These are phyloP conservation scores for Pristionchus exspectatus DNA, from an alignment of 2,888 invertebrate genomes.

Conservation along the genomic window DNA sequence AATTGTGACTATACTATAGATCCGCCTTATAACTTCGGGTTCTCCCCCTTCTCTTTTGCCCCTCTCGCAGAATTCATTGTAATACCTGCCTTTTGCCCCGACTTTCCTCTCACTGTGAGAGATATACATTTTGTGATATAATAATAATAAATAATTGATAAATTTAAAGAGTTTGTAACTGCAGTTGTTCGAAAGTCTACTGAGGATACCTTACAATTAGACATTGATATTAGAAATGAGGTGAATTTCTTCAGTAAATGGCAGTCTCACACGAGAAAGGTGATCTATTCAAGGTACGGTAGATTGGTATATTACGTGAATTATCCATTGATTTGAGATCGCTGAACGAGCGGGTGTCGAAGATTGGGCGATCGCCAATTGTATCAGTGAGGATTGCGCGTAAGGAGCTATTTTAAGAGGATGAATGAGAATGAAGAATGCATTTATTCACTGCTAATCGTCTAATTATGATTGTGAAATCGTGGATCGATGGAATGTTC, in stretches of 20 bases:
- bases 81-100: conserved; percentile 3
- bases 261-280: conserved; percentile 46
- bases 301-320: neutral
- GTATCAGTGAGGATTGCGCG: conserved; percentile 61
- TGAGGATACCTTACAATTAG: neutral
- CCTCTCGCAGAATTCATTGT: neutral
- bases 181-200: neutral
- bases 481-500: too few relatives aligned
- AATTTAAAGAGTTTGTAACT: neutral
- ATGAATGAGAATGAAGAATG: neutral
- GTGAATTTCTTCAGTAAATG: neutral
- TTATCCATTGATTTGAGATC: conserved; percentile 37
- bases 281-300: conserved; percentile 50
- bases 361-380: conserved; percentile 58
- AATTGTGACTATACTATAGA: conserved; percentile 9
- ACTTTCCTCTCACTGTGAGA: conserved; percentile 27
- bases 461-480: too few relatives aligned
- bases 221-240: neutral
- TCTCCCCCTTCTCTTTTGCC: neutral
- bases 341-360: conserved; percentile 45
- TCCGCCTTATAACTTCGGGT: conserved; percentile 38
- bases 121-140: conserved; percentile 10
- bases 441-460: neutral
- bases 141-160: conserved; percentile 34
- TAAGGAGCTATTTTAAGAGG: conserved; percentile 1